Conservation (phyloP, 2,113 vertebrate species). For the Cyanoderma ruficeps region DNA sequence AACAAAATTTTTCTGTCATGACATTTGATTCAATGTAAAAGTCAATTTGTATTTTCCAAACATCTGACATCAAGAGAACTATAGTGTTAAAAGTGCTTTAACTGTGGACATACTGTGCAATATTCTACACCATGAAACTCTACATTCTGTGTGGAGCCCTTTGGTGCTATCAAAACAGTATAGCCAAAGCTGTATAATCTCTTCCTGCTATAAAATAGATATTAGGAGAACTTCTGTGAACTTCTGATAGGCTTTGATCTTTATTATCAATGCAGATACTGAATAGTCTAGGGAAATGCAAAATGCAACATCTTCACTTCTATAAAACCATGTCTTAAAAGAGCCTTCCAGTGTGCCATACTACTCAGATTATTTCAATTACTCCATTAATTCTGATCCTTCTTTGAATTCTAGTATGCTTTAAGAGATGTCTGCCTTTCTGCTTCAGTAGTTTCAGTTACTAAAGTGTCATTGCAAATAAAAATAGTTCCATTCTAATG, state of each 20-base stretch:
- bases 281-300: not conserved
- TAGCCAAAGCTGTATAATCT: not conserved
- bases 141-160: not conserved
- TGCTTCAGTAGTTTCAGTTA: not conserved
- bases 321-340: not conserved
- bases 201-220: not conserved
- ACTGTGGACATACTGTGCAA: not conserved
- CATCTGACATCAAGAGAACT: not conserved
- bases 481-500: not conserved
- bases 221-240: not conserved
- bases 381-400: not conserved
- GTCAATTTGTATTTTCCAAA: not conserved
- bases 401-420: not conserved
- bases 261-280: not conserved
- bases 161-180: not conserved
- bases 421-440: not conserved
- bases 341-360: not conserved
- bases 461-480: not conserved
- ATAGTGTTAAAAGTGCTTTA: not conserved
- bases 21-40: not conserved
- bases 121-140: not conserved
- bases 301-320: not conserved
- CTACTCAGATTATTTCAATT: not conserved
- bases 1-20: not conserved
- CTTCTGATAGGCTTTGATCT: not conserved